Evolutionary conservation across 2,113 vertebrate species (phyloP).

Genomic region (Melozone crissalis): DNA sequence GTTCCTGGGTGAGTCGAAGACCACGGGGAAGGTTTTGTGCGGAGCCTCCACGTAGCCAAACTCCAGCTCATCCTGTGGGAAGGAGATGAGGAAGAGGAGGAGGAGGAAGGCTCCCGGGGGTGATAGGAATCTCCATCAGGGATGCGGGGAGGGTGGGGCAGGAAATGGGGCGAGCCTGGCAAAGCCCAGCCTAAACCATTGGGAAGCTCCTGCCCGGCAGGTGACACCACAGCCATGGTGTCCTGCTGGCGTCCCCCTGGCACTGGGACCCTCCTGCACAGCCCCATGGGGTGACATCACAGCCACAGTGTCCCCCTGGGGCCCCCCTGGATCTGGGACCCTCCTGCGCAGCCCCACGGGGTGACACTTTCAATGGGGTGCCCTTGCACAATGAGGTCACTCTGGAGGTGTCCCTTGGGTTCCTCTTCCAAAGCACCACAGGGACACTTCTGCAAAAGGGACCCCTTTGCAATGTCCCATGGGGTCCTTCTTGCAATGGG

Average conservation of each 20-base stretch:
- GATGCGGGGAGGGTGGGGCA: neutral
- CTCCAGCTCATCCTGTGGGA: constrained; percentile 87
- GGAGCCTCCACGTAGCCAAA: constrained; percentile 91
- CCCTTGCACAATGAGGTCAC: neutral
- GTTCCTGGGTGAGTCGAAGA: constrained; percentile 90
- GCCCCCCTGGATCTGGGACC: neutral
- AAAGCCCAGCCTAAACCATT: neutral
- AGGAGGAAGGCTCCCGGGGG: neutral
- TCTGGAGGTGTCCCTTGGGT: neutral
- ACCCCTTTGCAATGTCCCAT: neutral
- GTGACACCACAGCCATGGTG: neutral
- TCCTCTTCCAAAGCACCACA: neutral
- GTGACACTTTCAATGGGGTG: too few species aligned
- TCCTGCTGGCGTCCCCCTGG: neutral
- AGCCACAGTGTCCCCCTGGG: neutral
- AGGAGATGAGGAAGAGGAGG: neutral
- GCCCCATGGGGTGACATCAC: neutral
- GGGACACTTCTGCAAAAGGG: too few species aligned
- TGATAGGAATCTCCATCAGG: neutral
- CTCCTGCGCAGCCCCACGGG: neutral
- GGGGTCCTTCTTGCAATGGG: neutral
- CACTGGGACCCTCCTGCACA: neutral
- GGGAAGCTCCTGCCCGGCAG: neutral
- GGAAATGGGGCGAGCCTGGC: neutral
- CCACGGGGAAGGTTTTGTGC: constrained; percentile 84